Conservation (phyloP, 2,113 vertebrate genomes). For the Sapayoa aenigma region DNA sequence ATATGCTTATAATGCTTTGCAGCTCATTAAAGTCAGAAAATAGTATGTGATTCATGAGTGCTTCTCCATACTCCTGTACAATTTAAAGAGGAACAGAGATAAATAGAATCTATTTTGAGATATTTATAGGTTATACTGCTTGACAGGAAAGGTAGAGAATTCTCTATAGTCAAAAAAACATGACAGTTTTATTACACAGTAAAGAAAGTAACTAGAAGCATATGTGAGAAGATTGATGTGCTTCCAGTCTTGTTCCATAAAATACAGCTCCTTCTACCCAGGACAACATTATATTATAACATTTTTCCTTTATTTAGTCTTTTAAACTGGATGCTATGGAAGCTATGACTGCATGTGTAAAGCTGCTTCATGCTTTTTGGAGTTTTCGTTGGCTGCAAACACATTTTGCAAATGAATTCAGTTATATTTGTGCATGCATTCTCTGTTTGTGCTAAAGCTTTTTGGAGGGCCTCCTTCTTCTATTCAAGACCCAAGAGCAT, state of each 20-base stretch:
- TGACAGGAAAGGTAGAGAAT: not conserved
- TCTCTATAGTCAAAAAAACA: not conserved
- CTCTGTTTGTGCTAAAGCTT: not conserved
- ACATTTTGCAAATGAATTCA: not conserved
- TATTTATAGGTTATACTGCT: not conserved
- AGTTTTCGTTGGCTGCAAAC: not conserved
- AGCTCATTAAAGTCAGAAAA: not conserved
- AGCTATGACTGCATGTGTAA: fast-evolving
- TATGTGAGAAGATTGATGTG: not conserved
- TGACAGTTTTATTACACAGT: not conserved
- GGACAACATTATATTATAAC: not conserved
- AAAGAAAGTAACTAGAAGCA: not conserved
- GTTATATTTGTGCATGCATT: not conserved
- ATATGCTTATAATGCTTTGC: not conserved
- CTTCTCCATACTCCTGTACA: not conserved
- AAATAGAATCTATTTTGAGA: not conserved
- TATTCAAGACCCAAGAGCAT: not conserved
- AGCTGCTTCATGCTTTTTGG: not conserved
- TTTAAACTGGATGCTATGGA: not conserved
- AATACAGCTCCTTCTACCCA: not conserved
- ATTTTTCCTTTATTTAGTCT: not conserved
- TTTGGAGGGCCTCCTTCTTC: fast-evolving
- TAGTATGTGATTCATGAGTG: not conserved
- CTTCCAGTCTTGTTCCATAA: not conserved
- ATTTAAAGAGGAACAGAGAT: not conserved